Conservation (phyloP, 2,113 vertebrate genomes). For the Zosterops japonicus region DNA sequence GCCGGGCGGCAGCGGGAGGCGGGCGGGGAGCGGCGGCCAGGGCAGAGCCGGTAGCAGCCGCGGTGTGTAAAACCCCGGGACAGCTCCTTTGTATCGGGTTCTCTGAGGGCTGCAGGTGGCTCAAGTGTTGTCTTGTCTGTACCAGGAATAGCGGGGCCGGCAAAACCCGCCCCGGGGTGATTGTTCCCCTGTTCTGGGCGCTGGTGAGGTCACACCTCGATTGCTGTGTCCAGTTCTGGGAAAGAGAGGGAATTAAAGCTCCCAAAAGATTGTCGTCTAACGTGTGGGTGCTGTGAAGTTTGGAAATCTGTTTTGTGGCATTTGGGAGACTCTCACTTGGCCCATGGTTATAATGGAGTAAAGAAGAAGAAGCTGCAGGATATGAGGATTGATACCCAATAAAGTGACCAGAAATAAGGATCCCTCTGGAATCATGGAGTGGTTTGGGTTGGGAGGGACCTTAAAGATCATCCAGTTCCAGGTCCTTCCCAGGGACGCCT, state of each 20-base stretch:
- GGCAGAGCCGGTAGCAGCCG: background rate
- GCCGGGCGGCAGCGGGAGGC: background rate
- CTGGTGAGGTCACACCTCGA: background rate
- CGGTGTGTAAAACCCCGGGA: background rate
- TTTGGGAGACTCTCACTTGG: background rate
- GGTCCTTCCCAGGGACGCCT: background rate
- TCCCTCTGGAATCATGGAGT: background rate
- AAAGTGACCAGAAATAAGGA: background rate
- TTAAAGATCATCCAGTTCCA: background rate
- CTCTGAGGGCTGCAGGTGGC: background rate
- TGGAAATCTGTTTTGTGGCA: background rate
- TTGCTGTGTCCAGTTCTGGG: background rate
- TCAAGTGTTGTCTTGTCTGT: background rate
- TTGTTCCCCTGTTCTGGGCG: background rate
- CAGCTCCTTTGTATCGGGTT: too few relatives aligned
- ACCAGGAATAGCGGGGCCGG: background rate
- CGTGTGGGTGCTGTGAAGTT: background rate
- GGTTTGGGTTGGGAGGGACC: background rate
- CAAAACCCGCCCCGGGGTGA: accelerated
- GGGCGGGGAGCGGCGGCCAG: accelerated
- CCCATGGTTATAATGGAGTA: background rate
- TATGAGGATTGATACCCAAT: background rate
- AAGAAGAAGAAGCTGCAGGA: background rate
- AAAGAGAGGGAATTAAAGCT: background rate
- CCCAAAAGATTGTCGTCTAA: background rate